Evolutionary conservation across 2,113 vertebrate species (phyloP).

Genomic region (Sylvietta virens): DNA sequence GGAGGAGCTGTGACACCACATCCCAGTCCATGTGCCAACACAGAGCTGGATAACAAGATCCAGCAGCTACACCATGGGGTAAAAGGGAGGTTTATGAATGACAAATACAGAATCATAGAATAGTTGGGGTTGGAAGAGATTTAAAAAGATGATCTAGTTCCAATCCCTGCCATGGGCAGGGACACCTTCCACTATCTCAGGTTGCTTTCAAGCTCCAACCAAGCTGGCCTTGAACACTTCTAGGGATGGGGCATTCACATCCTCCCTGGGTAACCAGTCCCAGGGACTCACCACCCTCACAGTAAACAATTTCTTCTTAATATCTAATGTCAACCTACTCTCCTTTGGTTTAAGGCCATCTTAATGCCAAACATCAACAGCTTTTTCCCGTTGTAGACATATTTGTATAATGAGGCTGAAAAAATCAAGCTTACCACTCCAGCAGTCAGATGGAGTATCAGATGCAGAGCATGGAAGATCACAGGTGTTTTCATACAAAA

Average conservation of each 20-base stretch:
- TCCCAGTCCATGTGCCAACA: background rate
- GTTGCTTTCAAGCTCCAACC: background rate
- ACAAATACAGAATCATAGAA: background rate
- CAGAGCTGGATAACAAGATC: background rate
- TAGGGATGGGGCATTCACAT: background rate
- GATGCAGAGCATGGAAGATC: background rate
- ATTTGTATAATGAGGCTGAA: background rate
- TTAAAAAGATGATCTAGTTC: background rate
- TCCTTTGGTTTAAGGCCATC: background rate
- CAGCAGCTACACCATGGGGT: background rate
- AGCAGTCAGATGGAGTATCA: background rate
- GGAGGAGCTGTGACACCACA: background rate
- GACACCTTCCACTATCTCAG: background rate
- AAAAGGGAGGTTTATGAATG: background rate
- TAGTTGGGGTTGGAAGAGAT: background rate
- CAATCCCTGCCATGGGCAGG: background rate
- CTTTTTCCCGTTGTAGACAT: background rate
- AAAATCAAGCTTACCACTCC: background rate
- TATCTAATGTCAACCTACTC: background rate
- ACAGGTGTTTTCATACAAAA: background rate
- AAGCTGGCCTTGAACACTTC: background rate
- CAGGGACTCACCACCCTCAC: background rate
- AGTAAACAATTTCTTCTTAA: background rate
- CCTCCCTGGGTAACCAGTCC: background rate
- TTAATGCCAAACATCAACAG: background rate